phyloP scores from a whole-genome alignment of 1,140 invertebrate species.

The Metopolophium dirhodum region DNA sequence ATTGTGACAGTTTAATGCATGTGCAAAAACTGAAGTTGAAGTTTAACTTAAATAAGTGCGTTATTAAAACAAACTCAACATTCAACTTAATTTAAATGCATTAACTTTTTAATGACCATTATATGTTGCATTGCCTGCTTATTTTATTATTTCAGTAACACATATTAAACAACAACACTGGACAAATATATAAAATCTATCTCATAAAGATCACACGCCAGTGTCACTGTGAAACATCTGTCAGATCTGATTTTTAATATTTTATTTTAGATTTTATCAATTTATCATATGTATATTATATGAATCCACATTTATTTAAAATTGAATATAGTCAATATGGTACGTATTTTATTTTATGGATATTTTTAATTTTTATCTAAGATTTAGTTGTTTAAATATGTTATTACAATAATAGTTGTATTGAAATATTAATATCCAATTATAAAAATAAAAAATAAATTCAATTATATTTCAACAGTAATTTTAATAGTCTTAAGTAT shows the following conservation, averaged over 20 bases:
- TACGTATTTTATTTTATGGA: neutral
- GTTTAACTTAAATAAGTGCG: neutral
- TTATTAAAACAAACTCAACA: neutral
- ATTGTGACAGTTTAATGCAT: too few relatives aligned
- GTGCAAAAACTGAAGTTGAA: neutral
- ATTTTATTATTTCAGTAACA: neutral
- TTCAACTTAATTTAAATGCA: neutral
- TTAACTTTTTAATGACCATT: neutral
- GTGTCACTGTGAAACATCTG: too few relatives aligned
- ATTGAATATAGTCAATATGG: neutral
- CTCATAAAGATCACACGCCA: too few relatives aligned
- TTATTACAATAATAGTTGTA: too few relatives aligned
- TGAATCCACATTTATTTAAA: neutral
- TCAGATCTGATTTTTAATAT: neutral
- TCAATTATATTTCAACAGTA: too few relatives aligned
- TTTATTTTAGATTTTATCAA: neutral
- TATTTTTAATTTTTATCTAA: neutral
- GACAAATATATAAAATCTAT: too few relatives aligned
- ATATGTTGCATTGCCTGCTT: neutral
- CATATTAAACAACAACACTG: too few relatives aligned
- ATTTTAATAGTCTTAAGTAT: too few relatives aligned
- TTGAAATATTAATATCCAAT: too few relatives aligned
- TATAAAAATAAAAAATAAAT: too few relatives aligned
- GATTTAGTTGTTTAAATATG: neutral
- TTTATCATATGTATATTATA: neutral